Evolutionary conservation across 2,113 vertebrate species (phyloP), one percentile per base, ranked within the genome.

Genomic region (Microtus pennsylvanicus): DNA sequence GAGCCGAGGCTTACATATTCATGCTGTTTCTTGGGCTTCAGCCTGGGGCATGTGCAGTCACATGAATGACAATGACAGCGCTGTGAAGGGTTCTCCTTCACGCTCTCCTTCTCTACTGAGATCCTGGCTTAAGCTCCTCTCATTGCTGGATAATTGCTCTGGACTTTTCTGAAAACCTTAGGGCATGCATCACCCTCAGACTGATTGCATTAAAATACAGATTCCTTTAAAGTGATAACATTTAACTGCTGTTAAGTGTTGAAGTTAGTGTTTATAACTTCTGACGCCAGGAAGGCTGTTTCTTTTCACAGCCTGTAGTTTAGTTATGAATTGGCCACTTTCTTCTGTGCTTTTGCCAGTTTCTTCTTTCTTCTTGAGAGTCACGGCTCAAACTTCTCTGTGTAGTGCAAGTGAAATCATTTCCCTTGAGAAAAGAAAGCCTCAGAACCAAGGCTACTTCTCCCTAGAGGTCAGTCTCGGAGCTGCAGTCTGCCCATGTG

Each of bases 251-350:
- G 65, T 16, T 74, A 22, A 21, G 28, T 81, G 86, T 91, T 93
- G 45, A 96, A 82, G 45, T 95, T 81, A 78, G 74, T 76, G 50
- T 89, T 93, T 61, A 30, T 72, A 21, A 76, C 85, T 80, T 95
- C 19, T 87, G 58, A 90, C 28, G 38, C 19, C 7, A 26, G 35
- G 26, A 52, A 28, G 22, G 7, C 58, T 75, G 26, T 50, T 74
- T 45, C 38, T 17, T 13, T 93, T 93, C 16, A 45, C 58, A 89
- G 10, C 33, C 33, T 72, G 33, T 1, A 70, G 89, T 89, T 90
- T 83, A 92, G 55, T 30, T 72, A 22, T 81, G 42, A 65, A 42
- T 47, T 77, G 61, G 30, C 28, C 26, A 52, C 0, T 90, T 52
- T 86, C 26, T 47, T 74, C 21, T 87, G 55, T 14, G 33, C 74